Base-by-base conservation (phyloP, 2,888 invertebrate species). In the Xestia ashworthii region DNA sequence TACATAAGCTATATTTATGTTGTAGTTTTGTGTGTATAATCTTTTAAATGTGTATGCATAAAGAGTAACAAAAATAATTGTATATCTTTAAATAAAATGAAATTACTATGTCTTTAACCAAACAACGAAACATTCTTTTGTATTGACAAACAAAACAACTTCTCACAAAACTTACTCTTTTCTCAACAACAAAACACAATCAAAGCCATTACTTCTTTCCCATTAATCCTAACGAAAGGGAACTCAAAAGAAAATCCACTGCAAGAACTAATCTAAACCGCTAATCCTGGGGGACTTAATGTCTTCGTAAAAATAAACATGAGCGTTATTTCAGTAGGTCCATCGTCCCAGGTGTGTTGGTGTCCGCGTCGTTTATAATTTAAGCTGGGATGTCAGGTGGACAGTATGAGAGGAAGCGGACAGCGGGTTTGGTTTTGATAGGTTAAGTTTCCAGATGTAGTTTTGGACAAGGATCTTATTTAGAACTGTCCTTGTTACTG, bases 301-400 rank as follows among this genome's bases (percentile, higher is more conserved):
- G 80, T 84, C 71, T 80, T 78, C 85, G 89, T 90, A 90, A 90
- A 88, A 90, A 92, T 91, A 92, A 93, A 93, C 92, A 91, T 89
- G 85, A 85, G 86, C 87, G 87, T 92, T 90, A 92, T 89, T 89
- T 77, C 72, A 87, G 88, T 81, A 76, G 89, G 93, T 92, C 93
- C 91, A 74, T 85, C 74, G 92, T 89, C 93, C 87, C 95, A 95
- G 95, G 94, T 95, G 95, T 86, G 90, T 78, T 83, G 71, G 88
- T 89, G 93, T 92, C 92, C 91, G 87, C 91, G 87, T 93, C 93
- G 93, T 95, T 95, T 93, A 95, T 95, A 93, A 95, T 95, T 94
- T 93, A 95, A 93, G 91, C 91, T 79, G 85, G 76, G 85, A 84
- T 84, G 84, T 55, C 84, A 82, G 87, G 84, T 84, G 85, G 78